Base-by-base conservation (phyloP, 2,113 vertebrate species). In the Pollachius pollachius region DNA sequence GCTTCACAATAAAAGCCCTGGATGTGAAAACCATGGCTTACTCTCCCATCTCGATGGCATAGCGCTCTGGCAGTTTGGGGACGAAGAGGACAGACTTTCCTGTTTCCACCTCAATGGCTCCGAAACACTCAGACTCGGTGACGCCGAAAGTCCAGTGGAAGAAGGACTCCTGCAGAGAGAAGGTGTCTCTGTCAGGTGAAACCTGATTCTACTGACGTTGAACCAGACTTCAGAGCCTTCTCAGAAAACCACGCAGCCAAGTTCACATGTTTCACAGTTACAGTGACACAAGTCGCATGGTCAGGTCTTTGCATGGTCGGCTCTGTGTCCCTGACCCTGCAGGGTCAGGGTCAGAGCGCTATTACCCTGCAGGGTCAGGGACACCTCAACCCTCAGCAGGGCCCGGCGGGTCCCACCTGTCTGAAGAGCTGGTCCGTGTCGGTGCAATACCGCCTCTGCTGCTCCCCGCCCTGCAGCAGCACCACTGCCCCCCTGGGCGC, bases 41-140 rank as follows among this genome's bases (percentile, higher is more conserved):
- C 97, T 94, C 94, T 85, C 97, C 97, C 97, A 98, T 98, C 97
- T 96, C 98, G 82, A 95, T 93, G 0, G 94, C 95, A n/a, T 99
- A 94, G 90, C 94, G 96, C 67, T 95, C 92, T 12, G 96, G 97
- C 72, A 99, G 94, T 75, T 92, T 95, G 57, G 95, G 96, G 73
- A 99, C 87, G 78, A 99, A 98, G 65, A 99, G 89, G 12, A 95
- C 85, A 17, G 95, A 92, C 83, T 90, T 96, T 66, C 94, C 94
- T 0, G 92, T 93, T 85, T 95, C 90, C 7, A 98, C 92, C 5
- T 96, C 90, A 27, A 98, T 89, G 70, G 92, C 85, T 60, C 95
- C 96, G 0, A 90, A 98, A 88, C 95, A 99, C 89, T 92, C 94
- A 2, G 95, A 58, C 85, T 99, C 95, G 0, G 89, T 95, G 80